Conservation (phyloP, 2,888 invertebrate genomes). For the Pimpla rufipes region DNA sequence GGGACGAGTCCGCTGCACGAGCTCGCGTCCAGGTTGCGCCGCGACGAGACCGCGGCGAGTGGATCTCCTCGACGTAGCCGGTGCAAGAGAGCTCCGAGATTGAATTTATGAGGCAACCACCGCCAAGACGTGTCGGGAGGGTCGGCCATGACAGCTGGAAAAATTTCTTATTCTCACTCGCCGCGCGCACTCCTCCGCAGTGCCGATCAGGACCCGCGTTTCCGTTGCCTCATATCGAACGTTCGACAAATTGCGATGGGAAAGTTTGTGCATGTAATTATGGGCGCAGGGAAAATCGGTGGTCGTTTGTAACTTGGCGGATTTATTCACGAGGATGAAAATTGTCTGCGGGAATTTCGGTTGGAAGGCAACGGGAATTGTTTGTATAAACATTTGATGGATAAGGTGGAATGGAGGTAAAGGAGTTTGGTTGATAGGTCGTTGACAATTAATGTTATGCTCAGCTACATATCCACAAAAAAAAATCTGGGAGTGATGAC, state of each 20-base stretch:
- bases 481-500: no score
- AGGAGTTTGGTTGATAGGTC: no score
- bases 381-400: neutral
- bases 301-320: no score
- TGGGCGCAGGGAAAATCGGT: neutral
- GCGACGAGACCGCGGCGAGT: neutral
- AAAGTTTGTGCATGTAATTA: neutral
- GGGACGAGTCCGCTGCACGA: conserved; percentile 45
- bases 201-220: neutral
- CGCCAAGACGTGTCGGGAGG: conserved; percentile 23
- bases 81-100: conserved; percentile 46
- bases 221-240: neutral
- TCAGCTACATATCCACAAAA: no score
- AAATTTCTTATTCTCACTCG: conserved; percentile 23
- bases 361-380: no score
- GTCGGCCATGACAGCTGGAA: conserved; percentile 53
- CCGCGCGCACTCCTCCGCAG: neutral
- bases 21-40: conserved; percentile 39
- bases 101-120: conserved; percentile 64
- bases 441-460: no score
- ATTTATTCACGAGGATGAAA: no score
- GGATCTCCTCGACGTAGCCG: no score
- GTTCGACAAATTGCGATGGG: neutral
- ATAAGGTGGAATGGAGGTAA: no score
- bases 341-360: no score